Evolutionary conservation across 2,113 vertebrate species (phyloP).

Genomic region (Trichomycterus rosablanca): DNA sequence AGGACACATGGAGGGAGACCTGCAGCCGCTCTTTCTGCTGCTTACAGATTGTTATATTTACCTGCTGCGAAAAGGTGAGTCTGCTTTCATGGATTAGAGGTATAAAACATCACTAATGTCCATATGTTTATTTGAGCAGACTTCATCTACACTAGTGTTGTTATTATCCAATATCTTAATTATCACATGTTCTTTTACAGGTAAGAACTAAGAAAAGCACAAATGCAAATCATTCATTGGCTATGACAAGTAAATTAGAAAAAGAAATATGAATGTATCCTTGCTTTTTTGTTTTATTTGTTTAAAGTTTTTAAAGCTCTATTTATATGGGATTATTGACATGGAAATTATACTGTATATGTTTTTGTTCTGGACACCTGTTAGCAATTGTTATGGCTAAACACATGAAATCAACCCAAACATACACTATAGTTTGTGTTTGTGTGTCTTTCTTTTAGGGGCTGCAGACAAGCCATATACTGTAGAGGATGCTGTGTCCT

Average conservation of each 20-base stretch:
- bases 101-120: background rate
- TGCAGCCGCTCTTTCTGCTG: conserved; percentile 89
- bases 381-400: too few relatives aligned
- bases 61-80: conserved; percentile 88
- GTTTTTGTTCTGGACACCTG: too few relatives aligned
- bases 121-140: too few relatives aligned
- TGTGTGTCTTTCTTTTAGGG: conserved; percentile 62
- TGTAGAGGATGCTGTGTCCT: conserved; percentile 90
- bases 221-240: too few relatives aligned
- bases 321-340: too few relatives aligned
- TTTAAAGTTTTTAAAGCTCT: background rate
- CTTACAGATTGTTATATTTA: conserved; percentile 94
- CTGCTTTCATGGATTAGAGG: background rate
- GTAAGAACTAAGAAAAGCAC: too few relatives aligned
- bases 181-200: background rate
- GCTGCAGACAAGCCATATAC: conserved; percentile 95
- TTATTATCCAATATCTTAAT: background rate
- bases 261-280: too few relatives aligned
- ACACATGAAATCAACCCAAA: too few relatives aligned
- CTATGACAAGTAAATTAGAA: too few relatives aligned
- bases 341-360: too few relatives aligned
- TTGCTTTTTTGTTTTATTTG: background rate
- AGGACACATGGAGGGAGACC: conserved; percentile 93
- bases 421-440: background rate
- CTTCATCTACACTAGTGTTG: too few relatives aligned